These are phyloP conservation scores for Chironomus tentans DNA, from an alignment of 2,888 invertebrate genomes.

Conservation along the genomic window DNA sequence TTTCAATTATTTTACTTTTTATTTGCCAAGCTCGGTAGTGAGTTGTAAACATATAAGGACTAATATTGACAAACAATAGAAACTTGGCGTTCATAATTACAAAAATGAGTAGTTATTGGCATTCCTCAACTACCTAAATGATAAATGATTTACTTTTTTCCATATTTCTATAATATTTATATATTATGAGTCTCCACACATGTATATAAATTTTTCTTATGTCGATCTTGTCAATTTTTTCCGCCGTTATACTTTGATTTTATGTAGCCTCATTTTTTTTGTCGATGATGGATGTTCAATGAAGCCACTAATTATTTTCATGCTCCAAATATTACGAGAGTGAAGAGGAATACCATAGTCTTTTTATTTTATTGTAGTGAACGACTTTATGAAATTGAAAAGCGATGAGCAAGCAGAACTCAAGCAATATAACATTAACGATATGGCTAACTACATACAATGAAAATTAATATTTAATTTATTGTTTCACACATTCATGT, in stretches of 20 bases:
- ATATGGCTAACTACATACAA: background rate
- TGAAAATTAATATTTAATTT: slow-evolving; percentile 17
- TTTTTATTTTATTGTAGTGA: too few species aligned
- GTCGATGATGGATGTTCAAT: slow-evolving; percentile 24
- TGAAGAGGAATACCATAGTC: background rate
- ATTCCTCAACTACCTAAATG: slow-evolving; percentile 15
- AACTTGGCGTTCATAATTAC: slow-evolving; percentile 21
- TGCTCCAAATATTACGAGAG: slow-evolving; percentile 17
- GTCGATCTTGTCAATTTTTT: background rate
- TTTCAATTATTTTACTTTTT: background rate
- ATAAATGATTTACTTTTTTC: slow-evolving; percentile 15
- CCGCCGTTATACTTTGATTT: background rate
- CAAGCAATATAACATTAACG: background rate
- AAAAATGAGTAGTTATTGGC: slow-evolving; percentile 12
- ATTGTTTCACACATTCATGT: slow-evolving; percentile 22
- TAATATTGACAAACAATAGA: slow-evolving; percentile 27
- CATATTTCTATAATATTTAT: background rate
- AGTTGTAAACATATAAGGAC: slow-evolving; percentile 21
- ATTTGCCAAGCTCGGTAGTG: background rate
- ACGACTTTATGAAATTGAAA: background rate
- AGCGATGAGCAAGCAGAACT: slow-evolving; percentile 19
- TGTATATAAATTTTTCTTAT: background rate
- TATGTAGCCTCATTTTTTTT: background rate
- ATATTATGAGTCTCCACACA: background rate
- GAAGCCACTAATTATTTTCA: slow-evolving; percentile 27